Evolutionary conservation across 1,140 invertebrate genomes (phyloP).

Genomic region (Trinorchestia longiramus): DNA sequence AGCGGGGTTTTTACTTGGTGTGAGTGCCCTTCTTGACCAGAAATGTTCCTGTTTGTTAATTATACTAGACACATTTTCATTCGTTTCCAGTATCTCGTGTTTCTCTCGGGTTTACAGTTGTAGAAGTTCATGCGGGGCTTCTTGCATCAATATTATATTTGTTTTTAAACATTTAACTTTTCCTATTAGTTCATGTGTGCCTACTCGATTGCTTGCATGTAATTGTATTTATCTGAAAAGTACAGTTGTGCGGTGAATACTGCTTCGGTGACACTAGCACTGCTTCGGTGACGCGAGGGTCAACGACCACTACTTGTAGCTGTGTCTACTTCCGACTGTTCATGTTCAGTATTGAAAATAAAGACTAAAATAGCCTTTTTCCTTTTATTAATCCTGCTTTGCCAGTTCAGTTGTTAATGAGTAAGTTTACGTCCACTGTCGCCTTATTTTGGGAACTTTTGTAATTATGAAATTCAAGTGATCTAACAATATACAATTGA

Average conservation of each 20-base stretch:
- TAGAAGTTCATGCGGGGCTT: background rate
- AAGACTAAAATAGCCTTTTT: background rate
- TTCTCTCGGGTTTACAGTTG: background rate
- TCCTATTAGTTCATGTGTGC: background rate
- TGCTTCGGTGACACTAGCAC: too few relatives aligned
- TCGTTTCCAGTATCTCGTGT: background rate
- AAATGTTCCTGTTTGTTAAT: background rate
- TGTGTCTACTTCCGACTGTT: background rate
- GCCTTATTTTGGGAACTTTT: too few relatives aligned
- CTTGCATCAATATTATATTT: background rate
- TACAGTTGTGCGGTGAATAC: background rate
- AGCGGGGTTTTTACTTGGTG: background rate
- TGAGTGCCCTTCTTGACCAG: background rate
- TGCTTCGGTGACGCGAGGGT: too few relatives aligned
- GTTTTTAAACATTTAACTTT: background rate
- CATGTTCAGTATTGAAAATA: background rate
- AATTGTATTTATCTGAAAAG: too few relatives aligned
- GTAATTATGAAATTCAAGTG: too few relatives aligned
- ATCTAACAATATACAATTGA: too few relatives aligned
- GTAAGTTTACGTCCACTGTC: too few relatives aligned
- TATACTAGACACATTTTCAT: background rate
- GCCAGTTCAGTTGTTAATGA: background rate
- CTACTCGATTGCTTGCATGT: background rate
- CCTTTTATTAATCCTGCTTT: background rate
- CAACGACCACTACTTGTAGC: background rate